A percentile compares a stretch with the other conserved stretches of the same genome.
Evolutionary conservation across 1,140 invertebrate species (phyloP).

Genomic region (Aphaenogaster floridana): DNA sequence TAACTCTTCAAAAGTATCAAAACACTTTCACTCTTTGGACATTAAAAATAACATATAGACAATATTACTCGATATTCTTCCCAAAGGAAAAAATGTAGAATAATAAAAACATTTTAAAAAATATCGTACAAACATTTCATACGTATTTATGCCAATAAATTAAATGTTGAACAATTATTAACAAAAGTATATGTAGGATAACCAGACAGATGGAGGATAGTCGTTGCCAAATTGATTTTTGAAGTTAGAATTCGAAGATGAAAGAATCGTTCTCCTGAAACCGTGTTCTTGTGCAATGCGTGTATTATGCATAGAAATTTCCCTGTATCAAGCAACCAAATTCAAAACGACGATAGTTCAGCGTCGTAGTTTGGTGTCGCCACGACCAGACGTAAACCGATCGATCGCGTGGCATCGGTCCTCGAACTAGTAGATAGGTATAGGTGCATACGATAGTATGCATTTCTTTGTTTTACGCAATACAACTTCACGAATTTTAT

Average conservation of each 20-base stretch:
- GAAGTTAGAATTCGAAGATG: background rate
- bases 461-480: background rate
- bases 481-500: background rate
- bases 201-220: too few relatives aligned
- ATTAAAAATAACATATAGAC: too few relatives aligned
- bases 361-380: slow-evolving; percentile 29
- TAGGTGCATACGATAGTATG: background rate
- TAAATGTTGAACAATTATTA: background rate
- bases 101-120: too few relatives aligned
- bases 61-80: too few relatives aligned
- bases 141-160: background rate
- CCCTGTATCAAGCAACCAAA: background rate
- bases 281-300: background rate
- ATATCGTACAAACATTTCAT: background rate
- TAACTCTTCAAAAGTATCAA: too few relatives aligned
- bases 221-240: background rate
- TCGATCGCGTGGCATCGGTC: slow-evolving; percentile 67
- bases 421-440: slow-evolving; percentile 35
- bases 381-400: slow-evolving; percentile 73
- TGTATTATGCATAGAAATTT: background rate
- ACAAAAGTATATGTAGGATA: background rate
- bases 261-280: background rate
- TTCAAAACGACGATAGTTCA: background rate
- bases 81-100: too few relatives aligned
- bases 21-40: too few relatives aligned